Conservation (phyloP, 2,888 invertebrate species). For the Scaeva pyrastri region DNA sequence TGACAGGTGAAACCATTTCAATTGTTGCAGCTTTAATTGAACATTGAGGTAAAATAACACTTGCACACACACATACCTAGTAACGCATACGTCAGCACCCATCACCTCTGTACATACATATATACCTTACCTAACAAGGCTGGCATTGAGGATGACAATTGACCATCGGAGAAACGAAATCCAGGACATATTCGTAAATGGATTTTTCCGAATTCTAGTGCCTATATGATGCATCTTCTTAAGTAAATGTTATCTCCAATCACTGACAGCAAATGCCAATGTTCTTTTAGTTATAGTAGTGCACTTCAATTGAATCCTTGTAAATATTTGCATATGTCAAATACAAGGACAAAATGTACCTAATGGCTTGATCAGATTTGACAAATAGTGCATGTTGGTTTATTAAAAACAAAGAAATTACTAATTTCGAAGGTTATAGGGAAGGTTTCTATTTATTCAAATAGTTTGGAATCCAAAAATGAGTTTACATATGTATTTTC, state of each 20-base stretch:
- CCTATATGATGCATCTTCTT: constrained; percentile 2
- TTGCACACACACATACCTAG: constrained; percentile 5
- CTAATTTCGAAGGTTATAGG: no score
- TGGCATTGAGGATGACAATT: constrained; percentile 43
- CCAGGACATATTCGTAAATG: not conserved
- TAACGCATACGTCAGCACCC: not conserved
- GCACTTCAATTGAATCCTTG: constrained; percentile 3
- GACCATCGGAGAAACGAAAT: constrained; percentile 7
- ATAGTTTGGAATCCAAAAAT: no score
- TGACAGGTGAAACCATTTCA: constrained; percentile 49
- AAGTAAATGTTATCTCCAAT: not conserved
- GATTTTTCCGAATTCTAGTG: constrained; percentile 9
- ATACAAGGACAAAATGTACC: not conserved
- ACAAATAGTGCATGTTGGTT: not conserved
- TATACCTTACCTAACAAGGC: no score
- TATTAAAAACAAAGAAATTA: no score
- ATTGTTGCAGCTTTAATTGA: constrained; percentile 56
- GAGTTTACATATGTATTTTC: no score
- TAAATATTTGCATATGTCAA: constrained; percentile 1
- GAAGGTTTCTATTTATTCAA: no score
- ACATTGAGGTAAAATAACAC: constrained; percentile 34
- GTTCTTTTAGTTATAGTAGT: constrained; percentile 11
- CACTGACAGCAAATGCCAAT: not conserved
- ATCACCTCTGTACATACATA: not conserved
- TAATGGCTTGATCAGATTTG: constrained; percentile 11